These are phyloP conservation scores for Erythrocebus patas DNA, from an alignment of 2,113 vertebrate genomes.

Conservation along the genomic window DNA sequence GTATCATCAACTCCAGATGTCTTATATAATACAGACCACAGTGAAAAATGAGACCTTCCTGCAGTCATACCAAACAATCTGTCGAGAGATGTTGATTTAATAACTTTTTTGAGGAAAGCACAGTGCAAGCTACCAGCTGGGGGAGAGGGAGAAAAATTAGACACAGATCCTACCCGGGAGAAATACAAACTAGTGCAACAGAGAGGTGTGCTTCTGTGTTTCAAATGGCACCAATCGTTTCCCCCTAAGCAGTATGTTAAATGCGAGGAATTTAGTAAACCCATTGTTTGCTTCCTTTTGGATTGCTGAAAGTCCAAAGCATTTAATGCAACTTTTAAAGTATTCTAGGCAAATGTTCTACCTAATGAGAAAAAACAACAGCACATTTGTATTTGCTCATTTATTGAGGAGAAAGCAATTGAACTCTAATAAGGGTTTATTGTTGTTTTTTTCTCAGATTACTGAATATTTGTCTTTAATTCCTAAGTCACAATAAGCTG, in stretches of 20 bases:
- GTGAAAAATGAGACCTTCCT: neutral
- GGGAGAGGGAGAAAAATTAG: neutral
- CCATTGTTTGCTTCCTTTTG: neutral
- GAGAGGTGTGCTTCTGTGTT: neutral
- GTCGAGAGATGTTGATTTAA: neutral
- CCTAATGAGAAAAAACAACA: neutral
- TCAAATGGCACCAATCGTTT: neutral
- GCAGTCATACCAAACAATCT: accelerated
- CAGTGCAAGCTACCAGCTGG: accelerated
- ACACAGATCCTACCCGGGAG: neutral
- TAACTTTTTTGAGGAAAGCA: neutral
- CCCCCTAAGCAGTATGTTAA: neutral
- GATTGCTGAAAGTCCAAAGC: neutral
- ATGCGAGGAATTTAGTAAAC: neutral
- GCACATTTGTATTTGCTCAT: neutral
- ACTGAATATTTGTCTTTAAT: slow-evolving; percentile 26
- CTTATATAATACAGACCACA: neutral
- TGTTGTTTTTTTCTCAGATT: neutral
- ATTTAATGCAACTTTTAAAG: neutral
- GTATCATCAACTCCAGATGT: neutral
- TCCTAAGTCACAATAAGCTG: neutral
- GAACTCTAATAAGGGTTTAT: neutral
- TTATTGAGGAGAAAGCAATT: slow-evolving; percentile 33
- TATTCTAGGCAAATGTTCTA: neutral
- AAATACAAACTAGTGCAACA: neutral